A percentile compares a stretch with the other conserved stretches of the same genome.
These are phyloP conservation scores for Gila robusta DNA, from an alignment of 2,797 vertebrate genomes.

Conservation along the genomic window DNA sequence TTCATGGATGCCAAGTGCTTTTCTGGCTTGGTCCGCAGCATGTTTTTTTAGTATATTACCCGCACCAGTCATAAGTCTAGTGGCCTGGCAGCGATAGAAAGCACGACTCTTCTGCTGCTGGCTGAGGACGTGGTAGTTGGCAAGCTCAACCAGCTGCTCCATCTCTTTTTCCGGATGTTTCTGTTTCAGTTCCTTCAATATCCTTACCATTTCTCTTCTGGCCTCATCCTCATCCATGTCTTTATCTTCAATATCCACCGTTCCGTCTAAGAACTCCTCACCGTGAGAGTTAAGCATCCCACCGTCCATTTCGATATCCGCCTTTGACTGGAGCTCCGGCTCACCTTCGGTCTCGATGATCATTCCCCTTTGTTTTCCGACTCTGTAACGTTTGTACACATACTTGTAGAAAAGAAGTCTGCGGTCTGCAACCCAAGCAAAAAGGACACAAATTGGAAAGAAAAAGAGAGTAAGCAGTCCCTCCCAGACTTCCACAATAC, in stretches of 20 bases:
- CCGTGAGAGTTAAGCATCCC: constrained; percentile 85
- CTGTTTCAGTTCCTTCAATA: constrained; percentile 94
- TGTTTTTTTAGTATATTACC: constrained; percentile 93
- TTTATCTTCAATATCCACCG: constrained; percentile 79
- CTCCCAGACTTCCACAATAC: constrained; percentile 95
- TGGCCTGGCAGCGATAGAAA: constrained; percentile 94
- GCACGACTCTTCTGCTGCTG: constrained; percentile 95
- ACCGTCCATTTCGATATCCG: constrained; percentile 90
- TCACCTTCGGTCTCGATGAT: constrained; percentile 96
- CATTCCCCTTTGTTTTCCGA: constrained; percentile 89
- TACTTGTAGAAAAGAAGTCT: constrained; percentile 97
- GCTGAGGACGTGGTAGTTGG: constrained; percentile 91
- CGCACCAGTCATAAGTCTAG: constrained; percentile 91
- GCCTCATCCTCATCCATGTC: constrained; percentile 89
- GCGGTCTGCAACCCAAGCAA: constrained; percentile 94
- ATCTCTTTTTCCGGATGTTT: constrained; percentile 93
- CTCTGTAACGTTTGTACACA: constrained; percentile 91
- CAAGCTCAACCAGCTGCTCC: constrained; percentile 91
- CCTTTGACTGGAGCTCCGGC: constrained; percentile 84
- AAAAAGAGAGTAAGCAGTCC: constrained; percentile 94
- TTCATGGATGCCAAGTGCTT: constrained; percentile 84
- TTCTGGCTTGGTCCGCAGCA: constrained; percentile 89
- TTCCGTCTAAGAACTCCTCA: constrained; percentile 84
- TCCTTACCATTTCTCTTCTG: constrained; percentile 87
- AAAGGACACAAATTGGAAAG: constrained; percentile 93